Evolutionary conservation across 1,140 invertebrate genomes (phyloP).

Genomic region (Drosophila watanabei): DNA sequence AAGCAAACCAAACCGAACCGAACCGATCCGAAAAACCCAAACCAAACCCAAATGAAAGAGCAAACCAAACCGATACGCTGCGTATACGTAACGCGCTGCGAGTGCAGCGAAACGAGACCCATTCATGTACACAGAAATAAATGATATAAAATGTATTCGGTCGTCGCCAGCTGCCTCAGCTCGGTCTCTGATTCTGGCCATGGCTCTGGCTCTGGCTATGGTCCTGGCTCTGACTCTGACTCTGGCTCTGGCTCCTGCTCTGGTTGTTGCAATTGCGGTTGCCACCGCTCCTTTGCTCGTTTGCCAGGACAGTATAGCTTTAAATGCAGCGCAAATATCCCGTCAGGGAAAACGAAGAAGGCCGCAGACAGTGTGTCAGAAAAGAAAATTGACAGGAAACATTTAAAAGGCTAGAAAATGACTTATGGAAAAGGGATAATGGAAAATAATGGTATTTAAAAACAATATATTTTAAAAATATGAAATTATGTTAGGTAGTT

Average conservation of each 20-base stretch:
- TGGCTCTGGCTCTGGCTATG: not conserved
- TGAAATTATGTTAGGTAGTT: no score
- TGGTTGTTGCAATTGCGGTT: slow-evolving; percentile 51
- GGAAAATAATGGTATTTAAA: not conserved
- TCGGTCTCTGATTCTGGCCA: not conserved
- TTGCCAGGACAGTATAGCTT: slow-evolving; percentile 38
- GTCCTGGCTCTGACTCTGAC: not conserved
- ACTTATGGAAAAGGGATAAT: not conserved
- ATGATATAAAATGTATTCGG: slow-evolving; percentile 78
- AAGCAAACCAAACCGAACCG: slow-evolving; percentile 23
- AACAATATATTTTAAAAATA: not conserved
- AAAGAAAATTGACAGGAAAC: slow-evolving; percentile 1
- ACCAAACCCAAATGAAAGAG: slow-evolving; percentile 39
- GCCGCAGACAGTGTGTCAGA: slow-evolving; percentile 36
- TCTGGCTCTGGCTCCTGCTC: not conserved
- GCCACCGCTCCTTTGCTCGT: slow-evolving; percentile 19
- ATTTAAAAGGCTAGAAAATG: no score
- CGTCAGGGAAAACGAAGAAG: slow-evolving; percentile 25
- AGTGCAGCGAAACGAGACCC: slow-evolving; percentile 61
- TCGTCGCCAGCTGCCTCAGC: slow-evolving; percentile 23
- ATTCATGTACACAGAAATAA: slow-evolving; percentile 64
- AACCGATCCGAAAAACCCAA: slow-evolving; percentile 38
- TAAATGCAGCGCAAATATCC: slow-evolving; percentile 71
- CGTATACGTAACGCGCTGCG: slow-evolving; percentile 68
- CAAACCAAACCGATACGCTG: slow-evolving; percentile 56